Base-by-base conservation (phyloP, 1,140 invertebrate genomes). In the Drosophila sturtevanti region DNA sequence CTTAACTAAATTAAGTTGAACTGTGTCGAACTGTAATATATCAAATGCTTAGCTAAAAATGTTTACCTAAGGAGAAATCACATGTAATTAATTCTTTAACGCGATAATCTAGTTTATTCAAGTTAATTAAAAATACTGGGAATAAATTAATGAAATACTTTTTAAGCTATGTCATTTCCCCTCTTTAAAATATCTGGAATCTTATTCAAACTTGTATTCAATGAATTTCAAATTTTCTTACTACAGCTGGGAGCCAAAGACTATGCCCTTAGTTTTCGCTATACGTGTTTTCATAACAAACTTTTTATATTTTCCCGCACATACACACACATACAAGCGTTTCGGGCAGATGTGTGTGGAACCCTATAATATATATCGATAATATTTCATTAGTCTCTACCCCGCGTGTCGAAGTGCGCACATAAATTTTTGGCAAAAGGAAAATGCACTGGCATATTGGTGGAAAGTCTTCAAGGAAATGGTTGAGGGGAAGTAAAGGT, bases 371-470 rank as follows among this genome's bases (percentile, higher is more conserved):
- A 86, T 86, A 86, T 86, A 86, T 86, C 79, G 82, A 86, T 86
- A 87, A 87, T 87, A 87, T 87, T 87, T 87, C 79, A 86, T 86
- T 86, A 86, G 71, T 27, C 48, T 62, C 52, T 60, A 44, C 67
- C 27, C 27, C 70, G 67, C 75, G 74, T 77, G 72, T 69, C 81
- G 78, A 87, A 87, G 81, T 78, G 75, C 52, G 58, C 79, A 72
- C 82, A 89, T 87, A 87, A 87, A 87, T 87, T 48, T 48, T 87
- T 79, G 60, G 72, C 61, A 67, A 81, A 41, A 79, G 77, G 84
- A 79, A 89, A 87, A 87, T 87, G 82, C 84, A 89, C 82, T 87
- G 72, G 65, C 84, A 87, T 82, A 89, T 87, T 79, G 82, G 84
- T 72, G 68, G 66, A 56, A 24, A 6, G 24, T 12, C 18, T 51